Conservation (phyloP, 30 jellyfish, hydroid and myxozoan genomes). For the Hydra vulgaris region DNA sequence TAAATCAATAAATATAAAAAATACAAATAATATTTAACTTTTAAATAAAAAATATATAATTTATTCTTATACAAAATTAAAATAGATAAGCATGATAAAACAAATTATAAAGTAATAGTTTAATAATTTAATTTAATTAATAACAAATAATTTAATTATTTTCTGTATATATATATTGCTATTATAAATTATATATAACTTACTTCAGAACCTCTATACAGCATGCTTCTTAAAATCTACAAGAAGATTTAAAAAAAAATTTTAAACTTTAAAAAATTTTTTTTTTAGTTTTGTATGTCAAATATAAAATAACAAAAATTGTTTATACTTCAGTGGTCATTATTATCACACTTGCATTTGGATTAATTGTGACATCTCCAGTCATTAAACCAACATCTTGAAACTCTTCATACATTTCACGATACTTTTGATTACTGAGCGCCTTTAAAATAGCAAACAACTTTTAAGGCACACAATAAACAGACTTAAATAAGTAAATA, state of each 20-base stretch:
- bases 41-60: no score
- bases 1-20: no score
- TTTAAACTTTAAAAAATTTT: neutral
- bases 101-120: no score
- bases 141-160: neutral
- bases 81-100: no score
- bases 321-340: slow-evolving; percentile 93
- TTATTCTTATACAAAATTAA: no score
- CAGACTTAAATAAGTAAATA: no score
- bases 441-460: slow-evolving; percentile 51
- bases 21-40: no score
- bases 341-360: slow-evolving; percentile 89
- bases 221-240: slow-evolving; percentile 93
- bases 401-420: slow-evolving; percentile 90
- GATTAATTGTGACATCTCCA: slow-evolving; percentile 95
- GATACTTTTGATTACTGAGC: slow-evolving; percentile 88
- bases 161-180: neutral
- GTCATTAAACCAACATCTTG: slow-evolving; percentile 97
- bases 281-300: neutral
- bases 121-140: no score
- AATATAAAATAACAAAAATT: neutral
- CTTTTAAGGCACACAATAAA: neutral
- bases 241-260: neutral
- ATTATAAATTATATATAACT: neutral
- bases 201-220: slow-evolving; percentile 98